These are phyloP conservation scores for Mesembrinibis cayennensis DNA, from an alignment of 2,113 vertebrate species.

Conservation along the genomic window DNA sequence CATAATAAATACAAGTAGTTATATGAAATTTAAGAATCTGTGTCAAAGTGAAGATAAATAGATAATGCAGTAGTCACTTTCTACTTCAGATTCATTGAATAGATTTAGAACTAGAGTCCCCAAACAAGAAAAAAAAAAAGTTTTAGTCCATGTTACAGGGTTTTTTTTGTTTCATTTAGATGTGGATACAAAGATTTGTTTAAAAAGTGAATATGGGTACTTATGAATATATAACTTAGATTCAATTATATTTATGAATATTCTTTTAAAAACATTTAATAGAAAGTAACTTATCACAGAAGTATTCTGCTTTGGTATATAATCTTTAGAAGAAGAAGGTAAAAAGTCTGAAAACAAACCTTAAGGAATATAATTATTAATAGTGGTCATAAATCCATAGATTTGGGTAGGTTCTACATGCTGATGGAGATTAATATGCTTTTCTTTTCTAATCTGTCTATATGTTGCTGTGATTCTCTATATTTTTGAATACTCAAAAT, in stretches of 20 bases:
- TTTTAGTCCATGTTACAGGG: background rate
- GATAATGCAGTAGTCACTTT: background rate
- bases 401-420: background rate
- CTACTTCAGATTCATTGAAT: background rate
- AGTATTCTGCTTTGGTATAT: background rate
- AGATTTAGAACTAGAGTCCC: background rate
- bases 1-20: background rate
- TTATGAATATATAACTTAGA: background rate
- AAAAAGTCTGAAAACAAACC: background rate
- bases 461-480: background rate
- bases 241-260: background rate
- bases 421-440: background rate
- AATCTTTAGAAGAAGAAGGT: background rate
- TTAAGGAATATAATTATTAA: background rate
- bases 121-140: background rate
- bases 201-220: background rate
- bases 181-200: background rate
- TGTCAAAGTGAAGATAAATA: background rate
- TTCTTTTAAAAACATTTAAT: background rate
- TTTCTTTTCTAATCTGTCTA: background rate
- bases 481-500: background rate
- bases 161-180: background rate
- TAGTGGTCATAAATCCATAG: background rate
- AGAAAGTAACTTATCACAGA: background rate
- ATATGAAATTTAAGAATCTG: background rate